Evolutionary conservation across 1,140 invertebrate genomes (phyloP).

Genomic region (Aethina tumida): DNA sequence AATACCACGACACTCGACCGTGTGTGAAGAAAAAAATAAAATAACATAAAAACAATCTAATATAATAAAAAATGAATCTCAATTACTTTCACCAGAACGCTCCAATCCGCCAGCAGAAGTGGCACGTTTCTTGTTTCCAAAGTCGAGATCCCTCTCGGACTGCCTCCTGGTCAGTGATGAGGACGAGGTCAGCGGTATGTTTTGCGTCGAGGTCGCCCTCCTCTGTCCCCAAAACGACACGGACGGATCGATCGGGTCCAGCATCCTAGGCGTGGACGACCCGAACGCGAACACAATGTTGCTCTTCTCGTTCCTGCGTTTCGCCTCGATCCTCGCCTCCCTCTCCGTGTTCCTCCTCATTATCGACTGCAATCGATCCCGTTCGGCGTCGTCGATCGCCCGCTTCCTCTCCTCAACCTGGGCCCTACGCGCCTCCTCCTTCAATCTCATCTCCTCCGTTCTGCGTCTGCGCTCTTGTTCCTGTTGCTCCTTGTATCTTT

Average conservation of each 20-base stretch:
- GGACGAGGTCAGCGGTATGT: constrained; percentile 49
- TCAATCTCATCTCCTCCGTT: constrained; percentile 67
- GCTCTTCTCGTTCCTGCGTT: constrained; percentile 56
- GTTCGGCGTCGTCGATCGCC: constrained; percentile 75
- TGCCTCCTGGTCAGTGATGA: constrained; percentile 68
- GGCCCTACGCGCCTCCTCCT: constrained; percentile 63
- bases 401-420: constrained; percentile 81
- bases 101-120: constrained; percentile 64
- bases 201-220: constrained; percentile 76
- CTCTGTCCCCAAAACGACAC: constrained; percentile 72
- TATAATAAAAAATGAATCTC: too few relatives aligned
- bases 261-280: constrained; percentile 75
- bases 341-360: constrained; percentile 74
- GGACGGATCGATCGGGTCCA: constrained; percentile 70
- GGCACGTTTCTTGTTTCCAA: constrained; percentile 71
- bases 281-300: constrained; percentile 75
- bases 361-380: constrained; percentile 73
- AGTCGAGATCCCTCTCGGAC: constrained; percentile 68
- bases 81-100: constrained; percentile 55
- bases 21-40: too few relatives aligned
- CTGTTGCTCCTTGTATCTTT: constrained; percentile 77
- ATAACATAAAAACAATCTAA: too few relatives aligned
- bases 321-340: constrained; percentile 69
- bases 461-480: constrained; percentile 70
- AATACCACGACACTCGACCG: too few relatives aligned